These are phyloP conservation scores for Cassiopea andromeda DNA, from an alignment of 30 jellyfish, hydroid and myxozoan genomes.

Conservation along the genomic window DNA sequence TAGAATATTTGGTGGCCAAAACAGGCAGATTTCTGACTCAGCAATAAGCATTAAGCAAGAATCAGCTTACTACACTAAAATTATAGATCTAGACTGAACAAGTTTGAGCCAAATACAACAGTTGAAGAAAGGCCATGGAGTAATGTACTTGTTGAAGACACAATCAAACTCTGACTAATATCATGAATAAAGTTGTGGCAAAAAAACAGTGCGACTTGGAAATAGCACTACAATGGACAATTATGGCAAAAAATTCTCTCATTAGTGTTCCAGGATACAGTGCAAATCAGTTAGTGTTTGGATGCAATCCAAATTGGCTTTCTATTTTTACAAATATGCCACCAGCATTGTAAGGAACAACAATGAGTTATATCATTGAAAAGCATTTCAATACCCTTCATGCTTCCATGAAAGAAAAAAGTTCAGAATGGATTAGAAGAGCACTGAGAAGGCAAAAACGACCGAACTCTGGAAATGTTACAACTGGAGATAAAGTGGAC, in stretches of 20 bases:
- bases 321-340: not conserved
- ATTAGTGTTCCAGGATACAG: not conserved
- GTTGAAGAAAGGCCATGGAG: too few relatives aligned
- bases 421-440: not conserved
- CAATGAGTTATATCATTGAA: not conserved
- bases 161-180: too few relatives aligned
- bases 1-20: not conserved
- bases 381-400: not conserved
- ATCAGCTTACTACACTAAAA: too few relatives aligned
- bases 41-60: too few relatives aligned
- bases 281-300: not conserved
- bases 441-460: not conserved
- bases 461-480: not conserved
- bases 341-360: not conserved
- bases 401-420: not conserved
- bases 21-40: too few relatives aligned
- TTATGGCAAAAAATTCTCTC: not conserved
- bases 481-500: not conserved
- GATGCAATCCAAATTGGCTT: not conserved
- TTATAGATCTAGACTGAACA: too few relatives aligned
- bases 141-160: too few relatives aligned
- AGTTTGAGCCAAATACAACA: too few relatives aligned
- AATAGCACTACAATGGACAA: not conserved
- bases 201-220: too few relatives aligned
- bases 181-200: too few relatives aligned